Evolutionary conservation across 2,113 vertebrate species (phyloP).

Genomic region (Pionites leucogaster): DNA sequence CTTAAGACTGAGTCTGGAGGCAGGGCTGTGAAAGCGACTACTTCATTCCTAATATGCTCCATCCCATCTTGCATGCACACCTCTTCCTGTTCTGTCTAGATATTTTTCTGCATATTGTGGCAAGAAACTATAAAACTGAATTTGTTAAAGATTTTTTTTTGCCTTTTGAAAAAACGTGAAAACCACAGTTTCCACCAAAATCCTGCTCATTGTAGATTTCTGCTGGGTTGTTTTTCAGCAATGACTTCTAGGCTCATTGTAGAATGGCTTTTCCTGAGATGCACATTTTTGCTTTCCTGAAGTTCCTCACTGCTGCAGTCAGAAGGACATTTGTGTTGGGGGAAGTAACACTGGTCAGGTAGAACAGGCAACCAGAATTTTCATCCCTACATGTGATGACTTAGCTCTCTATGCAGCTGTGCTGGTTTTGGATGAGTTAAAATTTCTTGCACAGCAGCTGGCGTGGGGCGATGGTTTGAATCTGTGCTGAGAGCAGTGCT

Average conservation of each 20-base stretch:
- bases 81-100: neutral
- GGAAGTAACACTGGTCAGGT: neutral
- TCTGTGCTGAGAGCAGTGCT: neutral
- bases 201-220: neutral
- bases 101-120: neutral
- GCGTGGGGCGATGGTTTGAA: neutral
- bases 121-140: neutral
- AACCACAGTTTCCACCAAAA: neutral
- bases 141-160: neutral
- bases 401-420: neutral
- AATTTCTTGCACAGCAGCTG: neutral
- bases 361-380: neutral
- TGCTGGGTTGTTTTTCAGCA: neutral
- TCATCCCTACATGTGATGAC: neutral
- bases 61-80: neutral
- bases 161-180: neutral
- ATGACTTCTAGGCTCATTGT: neutral
- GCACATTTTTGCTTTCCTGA: neutral
- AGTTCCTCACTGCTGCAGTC: neutral
- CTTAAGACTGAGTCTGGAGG: neutral
- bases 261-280: neutral
- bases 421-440: neutral
- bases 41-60: neutral
- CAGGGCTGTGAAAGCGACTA: neutral
- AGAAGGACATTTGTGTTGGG: neutral